Evolutionary conservation across 2,797 vertebrate genomes (phyloP).

Genomic region (Moxostoma hubbsi): DNA sequence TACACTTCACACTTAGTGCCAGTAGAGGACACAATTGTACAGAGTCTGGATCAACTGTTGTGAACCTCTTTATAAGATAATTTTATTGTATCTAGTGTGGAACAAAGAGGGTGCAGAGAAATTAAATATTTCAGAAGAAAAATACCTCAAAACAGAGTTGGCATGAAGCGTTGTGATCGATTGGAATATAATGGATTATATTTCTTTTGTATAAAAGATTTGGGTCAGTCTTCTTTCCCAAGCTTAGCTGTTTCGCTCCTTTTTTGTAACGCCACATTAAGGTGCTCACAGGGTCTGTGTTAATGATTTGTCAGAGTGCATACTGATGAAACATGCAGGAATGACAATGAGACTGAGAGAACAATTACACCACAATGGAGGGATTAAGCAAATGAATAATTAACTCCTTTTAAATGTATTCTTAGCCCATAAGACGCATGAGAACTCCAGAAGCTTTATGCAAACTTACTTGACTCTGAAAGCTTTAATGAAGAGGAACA

Average conservation of each 20-base stretch:
- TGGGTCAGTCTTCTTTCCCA: constrained; percentile 8
- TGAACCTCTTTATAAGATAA: not conserved
- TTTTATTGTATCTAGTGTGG: not conserved
- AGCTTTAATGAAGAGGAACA: not conserved
- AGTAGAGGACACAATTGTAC: constrained; percentile 42
- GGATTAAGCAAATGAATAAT: constrained; percentile 53
- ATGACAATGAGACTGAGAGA: constrained; percentile 29
- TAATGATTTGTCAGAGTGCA: constrained; percentile 23
- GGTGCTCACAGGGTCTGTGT: not conserved
- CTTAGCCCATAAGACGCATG: constrained; percentile 9
- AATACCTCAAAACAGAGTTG: not conserved
- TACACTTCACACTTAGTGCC: not conserved
- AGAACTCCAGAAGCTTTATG: constrained; percentile 10
- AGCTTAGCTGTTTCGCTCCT: not conserved
- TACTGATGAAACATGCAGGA: constrained; percentile 14
- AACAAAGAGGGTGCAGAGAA: not conserved
- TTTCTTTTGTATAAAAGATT: not conserved
- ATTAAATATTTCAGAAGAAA: not conserved
- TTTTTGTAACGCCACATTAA: too few relatives aligned
- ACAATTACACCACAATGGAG: constrained; percentile 31
- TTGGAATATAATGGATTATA: not conserved
- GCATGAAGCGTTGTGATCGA: not conserved
- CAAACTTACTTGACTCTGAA: not conserved
- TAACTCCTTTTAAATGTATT: constrained; percentile 11
- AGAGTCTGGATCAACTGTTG: not conserved